Conservation (phyloP, 2,113 vertebrate species). For the Spizaetus ornatus region DNA sequence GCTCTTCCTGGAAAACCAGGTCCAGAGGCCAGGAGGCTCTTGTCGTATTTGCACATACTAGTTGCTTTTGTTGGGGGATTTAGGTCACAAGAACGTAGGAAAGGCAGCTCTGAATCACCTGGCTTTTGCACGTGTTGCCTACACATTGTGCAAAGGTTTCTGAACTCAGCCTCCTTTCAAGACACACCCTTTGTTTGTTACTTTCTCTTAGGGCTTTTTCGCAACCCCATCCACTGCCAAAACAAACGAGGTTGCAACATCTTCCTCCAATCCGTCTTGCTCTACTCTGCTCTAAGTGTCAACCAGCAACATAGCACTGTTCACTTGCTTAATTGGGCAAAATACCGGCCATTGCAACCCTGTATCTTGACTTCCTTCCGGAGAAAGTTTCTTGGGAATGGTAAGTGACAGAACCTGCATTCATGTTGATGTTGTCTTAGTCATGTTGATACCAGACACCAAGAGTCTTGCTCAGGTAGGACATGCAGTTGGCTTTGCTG, state of each 20-base stretch:
- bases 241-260: slow-evolving; percentile 44
- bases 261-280: background rate
- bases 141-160: slow-evolving; percentile 27
- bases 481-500: background rate
- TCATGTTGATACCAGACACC: background rate
- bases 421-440: background rate
- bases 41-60: background rate
- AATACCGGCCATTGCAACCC: background rate
- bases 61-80: slow-evolving; percentile 26
- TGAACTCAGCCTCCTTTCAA: background rate
- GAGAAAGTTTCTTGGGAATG: slow-evolving; percentile 33
- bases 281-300: background rate
- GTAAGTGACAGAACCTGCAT: background rate
- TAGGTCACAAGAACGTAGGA: background rate
- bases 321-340: slow-evolving; percentile 1
- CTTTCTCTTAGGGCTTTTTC: slow-evolving; percentile 61
- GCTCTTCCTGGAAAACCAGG: slow-evolving; percentile 38
- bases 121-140: slow-evolving; percentile 9
- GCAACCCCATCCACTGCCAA: slow-evolving; percentile 21
- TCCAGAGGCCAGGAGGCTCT: slow-evolving; percentile 18
- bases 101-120: slow-evolving; percentile 30
- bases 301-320: background rate
- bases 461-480: background rate
- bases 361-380: background rate
- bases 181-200: slow-evolving; percentile 55